Evolutionary conservation across 2,113 vertebrate species (phyloP).

Genomic region (Chaetodon trifascialis): DNA sequence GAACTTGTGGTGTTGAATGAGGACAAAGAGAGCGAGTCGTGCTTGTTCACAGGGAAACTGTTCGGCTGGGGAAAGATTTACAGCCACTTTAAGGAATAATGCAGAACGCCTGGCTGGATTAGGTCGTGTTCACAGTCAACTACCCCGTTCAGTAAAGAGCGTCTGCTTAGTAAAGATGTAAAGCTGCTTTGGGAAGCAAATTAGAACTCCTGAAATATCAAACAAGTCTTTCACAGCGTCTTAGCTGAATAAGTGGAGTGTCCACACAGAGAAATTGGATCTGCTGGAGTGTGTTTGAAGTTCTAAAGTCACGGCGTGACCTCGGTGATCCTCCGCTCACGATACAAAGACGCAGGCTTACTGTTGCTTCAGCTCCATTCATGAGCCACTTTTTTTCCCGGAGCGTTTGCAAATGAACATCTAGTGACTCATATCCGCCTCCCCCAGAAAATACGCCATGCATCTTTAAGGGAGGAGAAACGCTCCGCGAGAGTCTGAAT

Average conservation of each 20-base stretch:
- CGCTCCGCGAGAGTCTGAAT: neutral
- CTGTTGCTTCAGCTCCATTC: conserved; percentile 33
- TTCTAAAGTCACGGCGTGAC: conserved; percentile 30
- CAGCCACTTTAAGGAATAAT: neutral
- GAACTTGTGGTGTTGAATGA: neutral
- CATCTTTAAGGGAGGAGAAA: conserved; percentile 34
- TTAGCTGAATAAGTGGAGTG: conserved; percentile 50
- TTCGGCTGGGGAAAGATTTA: conserved; percentile 4
- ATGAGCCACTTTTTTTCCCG: neutral
- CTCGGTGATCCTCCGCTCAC: conserved; percentile 23
- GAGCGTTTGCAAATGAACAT: conserved; percentile 38
- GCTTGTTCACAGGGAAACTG: neutral
- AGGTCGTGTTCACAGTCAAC: conserved; percentile 18
- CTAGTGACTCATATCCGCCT: conserved; percentile 33
- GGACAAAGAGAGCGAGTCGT: neutral
- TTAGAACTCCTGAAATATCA: conserved; percentile 58
- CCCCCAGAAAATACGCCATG: conserved; percentile 30
- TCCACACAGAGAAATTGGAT: conserved; percentile 46
- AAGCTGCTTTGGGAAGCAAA: conserved; percentile 61
- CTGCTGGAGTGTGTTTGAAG: conserved; percentile 54
- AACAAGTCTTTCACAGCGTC: conserved; percentile 41
- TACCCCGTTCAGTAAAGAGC: neutral
- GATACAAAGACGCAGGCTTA: conserved; percentile 44
- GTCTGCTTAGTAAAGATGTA: conserved; percentile 13
- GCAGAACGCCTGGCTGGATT: conserved; percentile 11